phyloP scores from a whole-genome alignment of 2,113 vertebrate genomes.

The Rhinogobius similis region DNA sequence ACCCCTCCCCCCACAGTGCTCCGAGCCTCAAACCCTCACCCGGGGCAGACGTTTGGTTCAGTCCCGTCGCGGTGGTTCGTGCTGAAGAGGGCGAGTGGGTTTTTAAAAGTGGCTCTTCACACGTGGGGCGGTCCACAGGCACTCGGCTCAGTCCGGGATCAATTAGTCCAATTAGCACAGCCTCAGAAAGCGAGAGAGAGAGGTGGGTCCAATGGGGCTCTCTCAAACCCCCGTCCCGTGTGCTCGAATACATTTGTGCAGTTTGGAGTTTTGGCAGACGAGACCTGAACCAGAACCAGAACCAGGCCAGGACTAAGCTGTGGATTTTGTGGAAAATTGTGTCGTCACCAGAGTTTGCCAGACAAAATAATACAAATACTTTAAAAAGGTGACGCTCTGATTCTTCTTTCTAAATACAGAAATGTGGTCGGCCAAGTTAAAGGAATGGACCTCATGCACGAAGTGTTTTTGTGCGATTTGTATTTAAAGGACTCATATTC shows the following conservation, averaged over 20 bases:
- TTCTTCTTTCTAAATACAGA: no score
- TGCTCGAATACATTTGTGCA: constrained; percentile 20
- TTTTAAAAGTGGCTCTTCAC: constrained; percentile 5
- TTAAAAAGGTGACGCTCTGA: no score
- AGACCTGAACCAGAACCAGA: neutral
- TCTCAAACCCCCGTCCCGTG: neutral
- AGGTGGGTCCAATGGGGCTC: constrained; percentile 1
- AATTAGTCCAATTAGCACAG: constrained; percentile 25
- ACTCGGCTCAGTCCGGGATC: constrained; percentile 28
- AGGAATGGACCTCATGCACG: no score
- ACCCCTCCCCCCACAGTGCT: no score
- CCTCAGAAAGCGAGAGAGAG: constrained; percentile 25
- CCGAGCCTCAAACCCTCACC: no score
- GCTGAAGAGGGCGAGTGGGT: constrained; percentile 6
- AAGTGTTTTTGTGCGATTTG: no score
- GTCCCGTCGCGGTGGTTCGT: constrained; percentile 4
- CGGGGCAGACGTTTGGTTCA: neutral
- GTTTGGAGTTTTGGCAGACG: constrained; percentile 30
- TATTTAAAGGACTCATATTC: no score
- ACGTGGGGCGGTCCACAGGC: constrained; percentile 15
- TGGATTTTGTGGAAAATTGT: no score
- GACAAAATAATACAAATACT: no score
- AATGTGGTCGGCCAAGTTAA: no score
- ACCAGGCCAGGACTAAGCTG: no score
- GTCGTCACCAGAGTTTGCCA: no score